Evolutionary conservation across 2,797 vertebrate genomes (phyloP), one percentile per base, ranked within the genome.

Genomic region (Merluccius polli): DNA sequence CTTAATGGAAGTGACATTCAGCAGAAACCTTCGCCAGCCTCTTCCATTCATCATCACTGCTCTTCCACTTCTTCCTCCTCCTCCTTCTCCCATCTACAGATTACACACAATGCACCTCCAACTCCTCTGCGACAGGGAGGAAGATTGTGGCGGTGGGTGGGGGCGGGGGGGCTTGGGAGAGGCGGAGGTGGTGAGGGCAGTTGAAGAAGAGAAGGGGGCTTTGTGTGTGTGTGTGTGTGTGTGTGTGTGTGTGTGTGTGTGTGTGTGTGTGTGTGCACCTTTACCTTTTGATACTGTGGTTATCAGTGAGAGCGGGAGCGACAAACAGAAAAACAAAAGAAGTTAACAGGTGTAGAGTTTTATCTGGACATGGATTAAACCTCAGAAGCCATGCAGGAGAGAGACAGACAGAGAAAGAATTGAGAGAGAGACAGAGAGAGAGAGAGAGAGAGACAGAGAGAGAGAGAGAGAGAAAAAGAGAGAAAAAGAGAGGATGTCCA

Each of bases 1-100:
- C 79, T 92, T 89, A 91, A 90, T 89, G 84, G 88, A 90, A 90
- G 87, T 91, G 89, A 92, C 87, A 90, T 87, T 91, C 89, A 87
- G 87, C 90, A 92, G 85, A 41, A n/a, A 92, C 88, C 87, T 63
- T 30, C 70, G 16, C 84, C 73, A 52, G 77, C 84, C 75, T 71
- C 75, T 76, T 82, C 78, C 76, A 75, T 76, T 82, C 73, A 10
- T 59, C 82, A 80, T 74, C 74, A 1, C 15, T 8, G 21, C 52
- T 59, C 81, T 21, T 68, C 79, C 78, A 78, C 72, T 73, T 82
- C 72, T 73, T 85, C 38, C 83, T 27, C 70, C 33, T 75, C 48
- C 52, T 6, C 78, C 71, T 70, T 59, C 63, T 73, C 69, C 63
- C 77, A 80, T 82, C 81, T 79, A 80, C 85, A 84, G 90, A 91